phyloP scores from a whole-genome alignment of 1,140 invertebrate species.

The Forficula auricularia region DNA sequence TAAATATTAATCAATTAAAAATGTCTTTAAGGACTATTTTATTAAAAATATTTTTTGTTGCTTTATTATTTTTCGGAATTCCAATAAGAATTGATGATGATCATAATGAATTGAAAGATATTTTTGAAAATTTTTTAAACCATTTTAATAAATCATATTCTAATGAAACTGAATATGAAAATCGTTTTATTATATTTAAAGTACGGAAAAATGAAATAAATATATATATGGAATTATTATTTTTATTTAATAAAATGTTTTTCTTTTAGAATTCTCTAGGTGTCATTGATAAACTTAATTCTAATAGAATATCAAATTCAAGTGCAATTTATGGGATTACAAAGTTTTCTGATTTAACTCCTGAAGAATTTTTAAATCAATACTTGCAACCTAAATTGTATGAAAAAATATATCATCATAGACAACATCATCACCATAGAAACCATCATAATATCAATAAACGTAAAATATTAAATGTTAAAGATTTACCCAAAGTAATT shows the following conservation, averaged over 20 bases:
- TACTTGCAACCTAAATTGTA: constrained; percentile 27
- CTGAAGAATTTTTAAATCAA: constrained; percentile 42
- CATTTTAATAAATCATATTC: constrained; percentile 50
- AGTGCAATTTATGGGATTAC: constrained; percentile 53
- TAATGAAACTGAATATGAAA: constrained; percentile 35
- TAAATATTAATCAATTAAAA: neutral
- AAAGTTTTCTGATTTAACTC: constrained; percentile 52
- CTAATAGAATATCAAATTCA: constrained; percentile 28
- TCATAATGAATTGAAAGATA: constrained; percentile 20
- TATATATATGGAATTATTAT: neutral
- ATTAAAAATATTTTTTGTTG: constrained; percentile 21
- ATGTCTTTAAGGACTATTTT: constrained; percentile 29
- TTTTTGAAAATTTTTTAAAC: constrained; percentile 40
- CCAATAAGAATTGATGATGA: constrained; percentile 26
- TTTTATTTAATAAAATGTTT: constrained; percentile 3
- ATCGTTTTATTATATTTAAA: constrained; percentile 42
- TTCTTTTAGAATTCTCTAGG: constrained; percentile 35
- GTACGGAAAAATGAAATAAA: constrained; percentile 26
- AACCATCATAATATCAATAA: constrained; percentile 13
- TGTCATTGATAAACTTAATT: constrained; percentile 42
- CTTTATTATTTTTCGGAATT: constrained; percentile 31
- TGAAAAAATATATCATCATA: constrained; percentile 14
- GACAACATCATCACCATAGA: constrained; percentile 18
- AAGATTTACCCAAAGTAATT: too few relatives aligned
- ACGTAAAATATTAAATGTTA: constrained; percentile 4